Evolutionary conservation across 2,113 vertebrate species (phyloP).

Genomic region (Pedetes capensis): DNA sequence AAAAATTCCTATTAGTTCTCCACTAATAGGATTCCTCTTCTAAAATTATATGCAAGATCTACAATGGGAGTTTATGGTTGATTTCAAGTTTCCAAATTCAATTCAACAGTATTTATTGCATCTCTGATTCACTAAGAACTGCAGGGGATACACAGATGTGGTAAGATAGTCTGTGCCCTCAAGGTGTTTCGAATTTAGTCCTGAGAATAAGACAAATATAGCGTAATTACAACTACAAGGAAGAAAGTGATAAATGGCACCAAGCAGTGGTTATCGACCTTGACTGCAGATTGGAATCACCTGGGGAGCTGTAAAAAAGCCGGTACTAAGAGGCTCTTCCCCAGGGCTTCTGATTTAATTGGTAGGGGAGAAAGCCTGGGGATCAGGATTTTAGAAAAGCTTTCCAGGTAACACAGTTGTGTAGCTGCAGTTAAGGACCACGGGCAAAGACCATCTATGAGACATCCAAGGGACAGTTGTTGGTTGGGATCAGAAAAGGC

Average conservation of each 20-base stretch:
- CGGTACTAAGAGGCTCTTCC: background rate
- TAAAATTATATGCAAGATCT: slow-evolving; percentile 35
- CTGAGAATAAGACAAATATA: slow-evolving; percentile 63
- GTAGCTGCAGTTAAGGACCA: background rate
- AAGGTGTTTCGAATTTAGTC: slow-evolving; percentile 73
- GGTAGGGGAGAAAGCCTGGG: background rate
- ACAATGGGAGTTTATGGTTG: slow-evolving; percentile 56
- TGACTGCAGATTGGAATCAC: slow-evolving; percentile 49
- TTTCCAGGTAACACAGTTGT: background rate
- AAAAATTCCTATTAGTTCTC: background rate
- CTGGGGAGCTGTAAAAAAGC: slow-evolving; percentile 37
- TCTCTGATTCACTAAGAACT: slow-evolving; percentile 56
- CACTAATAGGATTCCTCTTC: slow-evolving; percentile 19
- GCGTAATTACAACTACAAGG: slow-evolving; percentile 71
- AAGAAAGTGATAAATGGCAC: slow-evolving; percentile 64
- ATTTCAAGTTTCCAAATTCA: slow-evolving; percentile 68
- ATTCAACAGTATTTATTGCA: slow-evolving; percentile 66
- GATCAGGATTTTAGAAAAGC: background rate
- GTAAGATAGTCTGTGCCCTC: slow-evolving; percentile 66
- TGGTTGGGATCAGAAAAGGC: background rate
- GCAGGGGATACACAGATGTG: slow-evolving; percentile 65
- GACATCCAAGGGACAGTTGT: background rate
- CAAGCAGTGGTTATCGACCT: slow-evolving; percentile 58
- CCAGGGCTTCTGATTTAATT: slow-evolving; percentile 42
- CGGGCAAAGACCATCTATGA: background rate